These are phyloP conservation scores for Hirudinaria manillensis DNA, from an alignment of 2,888 invertebrate genomes.

Conservation along the genomic window DNA sequence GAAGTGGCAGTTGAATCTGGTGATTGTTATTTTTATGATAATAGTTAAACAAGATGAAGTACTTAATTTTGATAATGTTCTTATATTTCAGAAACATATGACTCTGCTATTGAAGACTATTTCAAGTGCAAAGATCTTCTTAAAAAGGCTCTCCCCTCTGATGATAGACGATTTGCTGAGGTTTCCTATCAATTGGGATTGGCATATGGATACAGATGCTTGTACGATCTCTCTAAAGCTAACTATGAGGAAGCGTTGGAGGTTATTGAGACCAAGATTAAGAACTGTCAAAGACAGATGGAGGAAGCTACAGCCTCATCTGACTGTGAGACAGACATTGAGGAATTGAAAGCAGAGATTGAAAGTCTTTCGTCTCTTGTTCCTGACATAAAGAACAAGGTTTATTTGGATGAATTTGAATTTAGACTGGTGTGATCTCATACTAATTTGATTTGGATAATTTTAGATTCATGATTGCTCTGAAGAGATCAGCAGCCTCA, in stretches of 20 bases:
- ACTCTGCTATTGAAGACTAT: constrained; percentile 76
- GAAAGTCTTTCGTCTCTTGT: neutral
- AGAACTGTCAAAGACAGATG: neutral
- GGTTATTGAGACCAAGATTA: neutral
- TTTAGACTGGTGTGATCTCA: neutral
- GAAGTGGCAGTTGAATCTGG: constrained; percentile 80
- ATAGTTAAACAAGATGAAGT: neutral
- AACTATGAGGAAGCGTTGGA: constrained; percentile 61
- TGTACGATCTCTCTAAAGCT: constrained; percentile 72
- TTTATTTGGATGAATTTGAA: neutral
- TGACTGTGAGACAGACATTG: neutral
- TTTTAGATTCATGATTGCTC: neutral
- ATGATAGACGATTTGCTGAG: constrained; percentile 55
- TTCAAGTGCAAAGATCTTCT: constrained; percentile 60
- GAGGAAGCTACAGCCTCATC: neutral
- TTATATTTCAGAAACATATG: constrained; percentile 56
- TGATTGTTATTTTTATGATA: constrained; percentile 21
- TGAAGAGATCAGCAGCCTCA: neutral
- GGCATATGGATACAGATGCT: constrained; percentile 70
- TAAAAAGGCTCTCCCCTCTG: constrained; percentile 46
- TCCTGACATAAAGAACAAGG: neutral
- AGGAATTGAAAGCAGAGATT: neutral
- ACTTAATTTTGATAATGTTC: neutral
- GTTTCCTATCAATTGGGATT: constrained; percentile 80
- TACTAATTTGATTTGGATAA: neutral